These are phyloP conservation scores for Trachelus troglodyta DNA, from an alignment of 2,888 invertebrate species.

Conservation along the genomic window DNA sequence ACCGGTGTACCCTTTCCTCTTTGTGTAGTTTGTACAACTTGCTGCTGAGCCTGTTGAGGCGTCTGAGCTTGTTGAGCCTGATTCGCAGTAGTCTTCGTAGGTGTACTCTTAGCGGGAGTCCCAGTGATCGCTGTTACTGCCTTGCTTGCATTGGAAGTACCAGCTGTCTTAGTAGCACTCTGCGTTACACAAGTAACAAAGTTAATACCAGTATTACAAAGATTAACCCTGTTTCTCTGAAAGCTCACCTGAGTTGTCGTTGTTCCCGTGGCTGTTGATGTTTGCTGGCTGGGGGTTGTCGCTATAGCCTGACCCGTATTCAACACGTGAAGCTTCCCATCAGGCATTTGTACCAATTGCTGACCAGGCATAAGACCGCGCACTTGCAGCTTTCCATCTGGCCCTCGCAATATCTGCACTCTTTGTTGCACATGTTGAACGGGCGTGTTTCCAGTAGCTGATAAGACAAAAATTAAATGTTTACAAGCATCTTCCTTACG, in stretches of 20 bases:
- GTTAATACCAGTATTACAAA: constrained; percentile 8
- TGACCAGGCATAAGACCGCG: constrained; percentile 92
- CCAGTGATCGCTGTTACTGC: constrained; percentile 13
- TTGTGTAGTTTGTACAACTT: constrained; percentile 45
- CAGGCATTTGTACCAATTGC: constrained; percentile 91
- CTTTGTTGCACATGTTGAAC: constrained; percentile 73
- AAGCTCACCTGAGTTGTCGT: constrained; percentile 34
- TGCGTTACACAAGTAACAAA: not conserved
- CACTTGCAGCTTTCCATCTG: constrained; percentile 92
- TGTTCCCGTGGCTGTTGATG: constrained; percentile 27
- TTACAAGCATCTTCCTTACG: not conserved
- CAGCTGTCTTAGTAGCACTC: constrained; percentile 32
- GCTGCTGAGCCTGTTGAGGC: constrained; percentile 36
- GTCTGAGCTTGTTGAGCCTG: constrained; percentile 27
- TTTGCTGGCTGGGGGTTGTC: constrained; percentile 61
- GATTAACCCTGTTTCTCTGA: not conserved
- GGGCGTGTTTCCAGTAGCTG: constrained; percentile 49
- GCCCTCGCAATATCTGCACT: constrained; percentile 90
- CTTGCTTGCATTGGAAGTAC: constrained; percentile 34
- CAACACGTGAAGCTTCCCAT: constrained; percentile 90
- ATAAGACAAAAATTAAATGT: not conserved
- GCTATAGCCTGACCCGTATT: constrained; percentile 73
- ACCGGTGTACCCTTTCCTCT: constrained; percentile 44
- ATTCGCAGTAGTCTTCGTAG: not conserved
- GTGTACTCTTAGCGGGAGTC: constrained; percentile 3